These are phyloP conservation scores for Enteromius paludinosus DNA, from an alignment of 2,797 vertebrate genomes.

Conservation along the genomic window DNA sequence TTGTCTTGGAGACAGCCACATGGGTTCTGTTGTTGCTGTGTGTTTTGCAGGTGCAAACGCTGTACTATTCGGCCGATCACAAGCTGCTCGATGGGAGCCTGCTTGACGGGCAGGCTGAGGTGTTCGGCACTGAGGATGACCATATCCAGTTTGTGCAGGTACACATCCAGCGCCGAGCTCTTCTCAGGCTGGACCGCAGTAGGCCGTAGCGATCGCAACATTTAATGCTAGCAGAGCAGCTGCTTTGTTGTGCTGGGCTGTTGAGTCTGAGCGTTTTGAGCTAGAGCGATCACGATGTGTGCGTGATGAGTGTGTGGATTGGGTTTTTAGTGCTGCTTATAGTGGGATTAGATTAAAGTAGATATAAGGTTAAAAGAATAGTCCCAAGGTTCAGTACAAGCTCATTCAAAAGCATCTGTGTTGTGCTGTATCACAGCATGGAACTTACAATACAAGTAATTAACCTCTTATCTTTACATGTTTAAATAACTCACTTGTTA, in stretches of 20 bases:
- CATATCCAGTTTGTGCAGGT: constrained; percentile 99
- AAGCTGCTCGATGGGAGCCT: constrained; percentile 98
- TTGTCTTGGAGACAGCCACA: constrained; percentile 94
- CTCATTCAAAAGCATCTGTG: not conserved
- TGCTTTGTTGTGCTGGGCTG: constrained; percentile 43
- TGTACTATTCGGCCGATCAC: constrained; percentile 99
- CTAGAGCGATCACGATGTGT: constrained; percentile 13
- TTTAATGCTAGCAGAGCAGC: constrained; percentile 23
- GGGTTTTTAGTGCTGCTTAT: constrained; percentile 28
- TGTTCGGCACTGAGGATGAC: constrained; percentile 99
- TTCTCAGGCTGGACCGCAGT: constrained; percentile 42
- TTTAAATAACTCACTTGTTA: not conserved
- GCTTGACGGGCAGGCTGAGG: constrained; percentile 96
- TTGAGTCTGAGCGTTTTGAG: constrained; percentile 20
- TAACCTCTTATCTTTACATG: not conserved
- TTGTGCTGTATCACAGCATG: not conserved
- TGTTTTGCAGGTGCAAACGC: constrained; percentile 99
- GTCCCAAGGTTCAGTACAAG: constrained; percentile 13
- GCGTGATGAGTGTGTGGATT: constrained; percentile 26
- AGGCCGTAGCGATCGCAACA: not conserved
- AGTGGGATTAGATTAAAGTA: not conserved
- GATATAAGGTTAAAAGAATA: not conserved
- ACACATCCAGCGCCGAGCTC: constrained; percentile 73
- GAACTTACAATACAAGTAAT: not conserved
- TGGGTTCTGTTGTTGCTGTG: constrained; percentile 96